These are phyloP conservation scores for Galemys pyrenaicus DNA, from an alignment of 2,113 vertebrate species.

Conservation along the genomic window DNA sequence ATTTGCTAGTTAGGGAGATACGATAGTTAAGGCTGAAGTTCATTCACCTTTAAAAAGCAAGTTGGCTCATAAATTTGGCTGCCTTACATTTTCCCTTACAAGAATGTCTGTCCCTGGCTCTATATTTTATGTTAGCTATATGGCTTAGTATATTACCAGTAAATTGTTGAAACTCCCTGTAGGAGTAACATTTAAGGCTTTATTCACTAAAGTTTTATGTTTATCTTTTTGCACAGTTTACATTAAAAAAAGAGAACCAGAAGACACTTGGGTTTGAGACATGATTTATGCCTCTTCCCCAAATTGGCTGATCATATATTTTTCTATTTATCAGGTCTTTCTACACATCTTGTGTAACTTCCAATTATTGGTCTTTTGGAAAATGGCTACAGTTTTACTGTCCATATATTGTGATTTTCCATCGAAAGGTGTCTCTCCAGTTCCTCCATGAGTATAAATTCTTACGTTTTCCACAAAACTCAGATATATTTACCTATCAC, in stretches of 20 bases:
- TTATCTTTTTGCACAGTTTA: slow-evolving; percentile 80
- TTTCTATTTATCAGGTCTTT: slow-evolving; percentile 53
- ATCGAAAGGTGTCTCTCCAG: neutral
- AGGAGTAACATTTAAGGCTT: slow-evolving; percentile 82
- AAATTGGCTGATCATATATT: slow-evolving; percentile 71
- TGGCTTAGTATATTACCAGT: slow-evolving; percentile 72
- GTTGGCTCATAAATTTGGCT: slow-evolving; percentile 75
- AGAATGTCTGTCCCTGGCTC: slow-evolving; percentile 60
- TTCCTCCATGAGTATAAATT: neutral
- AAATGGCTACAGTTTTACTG: slow-evolving; percentile 37
- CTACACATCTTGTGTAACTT: slow-evolving; percentile 47
- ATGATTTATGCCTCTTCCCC: slow-evolving; percentile 70
- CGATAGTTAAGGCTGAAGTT: slow-evolving; percentile 57
- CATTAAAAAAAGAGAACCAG: slow-evolving; percentile 23
- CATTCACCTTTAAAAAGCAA: slow-evolving; percentile 77
- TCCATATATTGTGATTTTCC: slow-evolving; percentile 10
- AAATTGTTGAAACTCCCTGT: slow-evolving; percentile 77
- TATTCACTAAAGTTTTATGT: slow-evolving; percentile 79
- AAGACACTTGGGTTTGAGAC: slow-evolving; percentile 66
- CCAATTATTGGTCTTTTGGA: slow-evolving; percentile 23
- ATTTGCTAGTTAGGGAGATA: slow-evolving; percentile 66
- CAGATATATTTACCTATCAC: neutral
- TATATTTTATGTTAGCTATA: slow-evolving; percentile 72
- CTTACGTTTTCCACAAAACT: slow-evolving; percentile 14
- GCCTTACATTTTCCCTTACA: slow-evolving; percentile 49